A percentile compares a stretch with the other conserved stretches of the same genome.
Conservation (phyloP, 2,888 invertebrate genomes). For the Eupithecia centaureata region DNA sequence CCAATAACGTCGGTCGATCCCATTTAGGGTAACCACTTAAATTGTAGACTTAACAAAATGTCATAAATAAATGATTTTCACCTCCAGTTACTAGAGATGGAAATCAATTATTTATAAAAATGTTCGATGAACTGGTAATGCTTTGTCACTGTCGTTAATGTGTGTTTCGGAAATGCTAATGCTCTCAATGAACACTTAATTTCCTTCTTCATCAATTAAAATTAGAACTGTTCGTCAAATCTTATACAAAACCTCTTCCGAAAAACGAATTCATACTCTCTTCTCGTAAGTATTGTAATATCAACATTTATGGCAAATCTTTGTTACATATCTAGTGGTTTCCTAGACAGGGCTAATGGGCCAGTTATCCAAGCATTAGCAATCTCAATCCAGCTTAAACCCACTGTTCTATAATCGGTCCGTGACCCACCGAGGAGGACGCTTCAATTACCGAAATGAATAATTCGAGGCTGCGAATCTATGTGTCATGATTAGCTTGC, state of each 20-base stretch:
- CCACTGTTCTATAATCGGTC: constrained; percentile 36
- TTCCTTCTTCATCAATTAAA: neutral
- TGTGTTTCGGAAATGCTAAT: too few species aligned
- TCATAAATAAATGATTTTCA: neutral
- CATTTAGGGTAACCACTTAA: neutral
- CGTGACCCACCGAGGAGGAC: constrained; percentile 59
- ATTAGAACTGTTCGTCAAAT: neutral
- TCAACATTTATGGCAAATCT: too few species aligned
- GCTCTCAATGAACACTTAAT: too few species aligned
- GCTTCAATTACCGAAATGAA: constrained; percentile 79
- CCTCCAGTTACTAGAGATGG: too few species aligned
- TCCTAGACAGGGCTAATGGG: neutral
- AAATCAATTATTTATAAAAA: too few species aligned
- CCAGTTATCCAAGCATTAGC: neutral
- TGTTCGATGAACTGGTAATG: too few species aligned
- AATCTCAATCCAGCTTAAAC: constrained; percentile 8
- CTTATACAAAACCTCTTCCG: too few species aligned
- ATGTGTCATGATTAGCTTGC: constrained; percentile 23
- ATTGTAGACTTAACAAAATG: too few species aligned
- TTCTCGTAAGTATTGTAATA: too few species aligned
- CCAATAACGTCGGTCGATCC: neutral
- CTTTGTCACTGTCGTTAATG: too few species aligned
- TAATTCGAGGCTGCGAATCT: constrained; percentile 52
- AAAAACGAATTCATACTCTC: too few species aligned
- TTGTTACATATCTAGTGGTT: too few species aligned